phyloP scores from a whole-genome alignment of 2,888 invertebrate species.

The Teleogryllus oceanicus region DNA sequence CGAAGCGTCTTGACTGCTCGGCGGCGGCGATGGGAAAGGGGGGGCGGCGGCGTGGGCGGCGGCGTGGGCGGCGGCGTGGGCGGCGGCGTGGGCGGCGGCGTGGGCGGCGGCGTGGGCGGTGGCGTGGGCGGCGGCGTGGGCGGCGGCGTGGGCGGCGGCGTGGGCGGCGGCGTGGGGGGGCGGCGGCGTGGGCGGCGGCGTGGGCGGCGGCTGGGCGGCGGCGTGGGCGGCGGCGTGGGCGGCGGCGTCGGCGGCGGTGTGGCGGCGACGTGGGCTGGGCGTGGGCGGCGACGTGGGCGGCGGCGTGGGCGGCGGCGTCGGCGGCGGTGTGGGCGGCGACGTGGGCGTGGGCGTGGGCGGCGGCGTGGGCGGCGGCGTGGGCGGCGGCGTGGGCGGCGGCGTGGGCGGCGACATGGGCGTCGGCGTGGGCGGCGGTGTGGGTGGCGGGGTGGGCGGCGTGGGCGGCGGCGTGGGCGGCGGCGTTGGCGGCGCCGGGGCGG shows the following conservation, averaged over 20 bases:
- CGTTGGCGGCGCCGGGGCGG: not conserved
- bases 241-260: not conserved
- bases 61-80: not conserved
- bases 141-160: not conserved
- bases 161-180: not conserved
- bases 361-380: not conserved
- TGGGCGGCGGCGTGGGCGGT: too few species aligned
- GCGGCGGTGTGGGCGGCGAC: not conserved
- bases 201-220: not conserved
- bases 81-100: too few species aligned
- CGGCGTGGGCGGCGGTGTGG: too few species aligned
- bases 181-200: not conserved
- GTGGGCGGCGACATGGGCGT: too few species aligned
- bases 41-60: too few species aligned
- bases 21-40: not conserved
- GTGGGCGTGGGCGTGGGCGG: not conserved
- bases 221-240: not conserved
- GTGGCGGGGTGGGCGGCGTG: not conserved
- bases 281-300: not conserved
- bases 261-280: not conserved
- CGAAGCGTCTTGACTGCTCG: too few species aligned
- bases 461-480: not conserved
- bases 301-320: not conserved
- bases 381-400: too few species aligned
- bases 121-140: too few species aligned